Percentiles rank a stretch among this genome's conserved stretches.
phyloP scores from a whole-genome alignment of 2,797 vertebrate genomes.

The Catamblyrhynchus diadema region DNA sequence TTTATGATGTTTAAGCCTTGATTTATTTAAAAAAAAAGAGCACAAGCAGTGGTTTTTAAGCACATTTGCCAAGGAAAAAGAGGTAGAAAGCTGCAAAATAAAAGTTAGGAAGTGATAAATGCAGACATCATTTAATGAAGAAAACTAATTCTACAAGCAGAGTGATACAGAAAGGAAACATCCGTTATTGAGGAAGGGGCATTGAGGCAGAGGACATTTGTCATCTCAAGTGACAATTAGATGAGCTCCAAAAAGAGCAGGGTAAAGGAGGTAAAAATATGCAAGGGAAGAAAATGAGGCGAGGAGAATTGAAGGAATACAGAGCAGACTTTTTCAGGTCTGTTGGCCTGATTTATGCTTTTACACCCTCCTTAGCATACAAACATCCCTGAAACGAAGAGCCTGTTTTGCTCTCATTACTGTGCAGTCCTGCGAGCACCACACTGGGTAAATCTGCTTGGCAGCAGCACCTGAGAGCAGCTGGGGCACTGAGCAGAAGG shows the following conservation, averaged over 20 bases:
- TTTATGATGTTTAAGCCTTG: background rate
- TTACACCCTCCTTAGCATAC: background rate
- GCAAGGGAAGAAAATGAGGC: constrained; percentile 36
- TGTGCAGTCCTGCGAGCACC: background rate
- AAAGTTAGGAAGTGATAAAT: constrained; percentile 48
- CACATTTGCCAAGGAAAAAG: background rate
- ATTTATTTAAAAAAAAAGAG: background rate
- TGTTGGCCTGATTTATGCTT: constrained; percentile 39
- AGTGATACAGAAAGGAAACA: constrained; percentile 10
- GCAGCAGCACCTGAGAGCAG: background rate
- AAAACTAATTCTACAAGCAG: constrained; percentile 43
- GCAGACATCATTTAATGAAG: constrained; percentile 51
- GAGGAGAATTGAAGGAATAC: background rate
- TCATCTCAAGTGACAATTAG: constrained; percentile 52
- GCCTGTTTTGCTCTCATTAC: background rate
- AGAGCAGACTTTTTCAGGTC: background rate
- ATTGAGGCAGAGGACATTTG: background rate
- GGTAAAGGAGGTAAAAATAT: constrained; percentile 21
- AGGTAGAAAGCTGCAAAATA: background rate
- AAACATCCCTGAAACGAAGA: background rate
- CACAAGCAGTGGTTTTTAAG: background rate
- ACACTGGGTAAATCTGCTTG: background rate
- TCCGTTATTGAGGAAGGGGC: background rate
- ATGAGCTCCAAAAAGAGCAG: constrained; percentile 37
- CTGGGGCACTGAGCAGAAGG: background rate